Percentiles rank a stretch among this genome's conserved stretches.
These are phyloP conservation scores for Helobdella robusta DNA, from an alignment of 2,888 invertebrate genomes.

Conservation along the genomic window DNA sequence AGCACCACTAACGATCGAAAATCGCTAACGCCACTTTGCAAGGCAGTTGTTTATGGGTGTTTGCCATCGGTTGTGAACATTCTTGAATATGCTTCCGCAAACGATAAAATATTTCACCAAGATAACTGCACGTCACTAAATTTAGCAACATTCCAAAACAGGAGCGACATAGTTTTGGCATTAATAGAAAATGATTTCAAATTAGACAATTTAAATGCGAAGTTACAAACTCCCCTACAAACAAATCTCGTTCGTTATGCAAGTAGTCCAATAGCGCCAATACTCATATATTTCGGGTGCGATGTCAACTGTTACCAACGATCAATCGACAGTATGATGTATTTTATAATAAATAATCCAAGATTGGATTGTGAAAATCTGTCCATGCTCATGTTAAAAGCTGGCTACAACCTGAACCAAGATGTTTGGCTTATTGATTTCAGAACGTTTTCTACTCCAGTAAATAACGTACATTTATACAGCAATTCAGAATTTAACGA, in stretches of 20 bases:
- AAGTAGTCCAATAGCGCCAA: background rate
- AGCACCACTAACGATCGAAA: background rate
- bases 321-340: background rate
- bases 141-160: background rate
- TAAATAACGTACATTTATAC: no score
- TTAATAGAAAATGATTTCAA: background rate
- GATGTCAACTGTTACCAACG: slow-evolving; percentile 11
- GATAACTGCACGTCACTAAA: background rate
- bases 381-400: background rate
- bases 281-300: background rate
- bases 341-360: slow-evolving; percentile 9
- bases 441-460: no score
- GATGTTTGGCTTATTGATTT: slow-evolving; percentile 10
- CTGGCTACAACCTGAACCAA: slow-evolving; percentile 11
- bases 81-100: background rate
- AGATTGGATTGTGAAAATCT: slow-evolving; percentile 14
- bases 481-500: no score
- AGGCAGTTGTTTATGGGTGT: slow-evolving; percentile 1
- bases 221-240: slow-evolving; percentile 6
- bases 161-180: background rate
- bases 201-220: background rate
- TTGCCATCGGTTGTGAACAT: background rate
- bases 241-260: background rate
- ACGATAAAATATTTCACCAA: no score
- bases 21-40: background rate